A percentile compares a stretch with the other conserved stretches of the same genome.
Evolutionary conservation across 2,113 vertebrate genomes (phyloP).

Genomic region (Monopterus albus): DNA sequence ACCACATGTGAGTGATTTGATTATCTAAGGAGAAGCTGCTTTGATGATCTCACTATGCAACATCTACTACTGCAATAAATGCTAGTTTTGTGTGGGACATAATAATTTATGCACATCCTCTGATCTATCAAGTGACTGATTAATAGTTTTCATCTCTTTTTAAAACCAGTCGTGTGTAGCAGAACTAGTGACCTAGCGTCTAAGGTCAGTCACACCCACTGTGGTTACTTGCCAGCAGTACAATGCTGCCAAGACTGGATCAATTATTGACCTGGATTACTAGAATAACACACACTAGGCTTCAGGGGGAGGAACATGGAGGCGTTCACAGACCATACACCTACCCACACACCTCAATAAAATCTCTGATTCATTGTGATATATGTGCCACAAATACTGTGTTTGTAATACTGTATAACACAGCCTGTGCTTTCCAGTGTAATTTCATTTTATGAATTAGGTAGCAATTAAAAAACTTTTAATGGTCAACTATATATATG

Average conservation of each 20-base stretch:
- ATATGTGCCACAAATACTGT: constrained; percentile 12
- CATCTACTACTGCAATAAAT: constrained; percentile 18
- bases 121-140: constrained; percentile 43
- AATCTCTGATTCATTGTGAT: constrained; percentile 24
- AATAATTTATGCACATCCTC: constrained; percentile 50
- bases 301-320: constrained; percentile 10
- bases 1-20: no score
- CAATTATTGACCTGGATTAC: constrained; percentile 51
- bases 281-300: constrained; percentile 33
- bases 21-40: no score
- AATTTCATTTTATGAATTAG: no score
- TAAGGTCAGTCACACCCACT: constrained; percentile 48
- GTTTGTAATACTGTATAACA: no score
- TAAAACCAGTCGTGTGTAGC: constrained; percentile 38
- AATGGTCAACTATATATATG: no score
- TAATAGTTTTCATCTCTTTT: constrained; percentile 60
- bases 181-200: constrained; percentile 40
- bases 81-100: no score
- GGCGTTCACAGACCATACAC: neutral
- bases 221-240: constrained; percentile 32
- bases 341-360: constrained; percentile 24
- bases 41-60: no score
- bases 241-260: constrained; percentile 38
- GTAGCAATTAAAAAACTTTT: no score
- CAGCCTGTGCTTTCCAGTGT: no score